Base-by-base conservation (phyloP, 1,140 invertebrate species). In the Helicoverpa armigera region DNA sequence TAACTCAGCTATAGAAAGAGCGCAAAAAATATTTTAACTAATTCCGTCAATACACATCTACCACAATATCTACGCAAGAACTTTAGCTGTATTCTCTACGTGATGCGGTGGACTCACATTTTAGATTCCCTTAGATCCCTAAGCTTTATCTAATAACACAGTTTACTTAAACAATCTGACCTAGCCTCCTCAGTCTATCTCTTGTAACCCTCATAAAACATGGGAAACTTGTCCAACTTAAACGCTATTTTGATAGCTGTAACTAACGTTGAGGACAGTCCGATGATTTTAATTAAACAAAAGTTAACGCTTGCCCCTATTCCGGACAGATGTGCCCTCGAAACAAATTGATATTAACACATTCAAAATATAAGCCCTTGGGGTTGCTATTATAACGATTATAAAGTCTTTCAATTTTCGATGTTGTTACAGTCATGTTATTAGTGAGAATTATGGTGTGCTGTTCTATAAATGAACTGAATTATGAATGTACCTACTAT, bases 321-420 rank as follows among this genome's bases (percentile, higher is more conserved):
- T 63, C 18, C 7, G 50, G 69, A 70, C 69, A 72, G 69, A 51
- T 72, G 69, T 72, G 69, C 18, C 69, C 23, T 51, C 69, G 18
- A 72, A 72, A 72, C 70, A 73, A 73, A 73, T 73, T 73, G 70
- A 73, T 73, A 73, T 73, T 73, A 73, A 73, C 70, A 56, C 69
- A 72, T 72, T 72, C 69, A 72, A 54, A 72, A 54, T 50, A 54
- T 54, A 72, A 72, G 69, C 69, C 11, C 69, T 72, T 54, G 69
- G 50, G 69, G 69, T 53, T 72, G 54, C 69, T 72, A 54, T 72
- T 72, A 72, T 72, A 54, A 53, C 50, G 50, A 54, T 29, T 53
- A 72, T 72, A 54, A 43, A 43, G 35, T 43, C 35, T 43, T 43
- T 43, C 35, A 43, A 43, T 43, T 43, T 43, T 7, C 35, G 35